Evolutionary conservation across 2,797 vertebrate genomes (phyloP).

Genomic region (Pyrocephalus nanus): DNA sequence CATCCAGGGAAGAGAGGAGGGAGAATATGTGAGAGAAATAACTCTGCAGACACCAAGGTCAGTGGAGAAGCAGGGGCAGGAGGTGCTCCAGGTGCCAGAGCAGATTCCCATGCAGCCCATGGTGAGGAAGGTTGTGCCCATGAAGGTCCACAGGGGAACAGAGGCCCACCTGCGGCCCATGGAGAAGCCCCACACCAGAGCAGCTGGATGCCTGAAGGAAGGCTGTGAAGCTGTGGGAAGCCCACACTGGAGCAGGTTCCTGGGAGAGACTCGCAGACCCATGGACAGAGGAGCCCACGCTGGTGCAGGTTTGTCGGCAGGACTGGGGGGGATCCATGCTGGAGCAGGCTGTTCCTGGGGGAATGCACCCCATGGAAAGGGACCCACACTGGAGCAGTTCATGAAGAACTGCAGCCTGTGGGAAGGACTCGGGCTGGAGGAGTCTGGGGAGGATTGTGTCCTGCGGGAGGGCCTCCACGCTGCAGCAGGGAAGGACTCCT

Average conservation of each 20-base stretch:
- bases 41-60: neutral
- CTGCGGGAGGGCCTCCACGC: neutral
- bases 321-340: neutral
- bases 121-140: neutral
- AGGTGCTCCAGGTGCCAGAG: neutral
- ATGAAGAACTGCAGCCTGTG: rapidly evolving
- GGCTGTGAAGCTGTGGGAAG: neutral
- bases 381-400: neutral
- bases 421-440: neutral
- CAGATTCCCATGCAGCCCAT: neutral
- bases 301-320: neutral
- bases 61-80: neutral
- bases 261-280: neutral
- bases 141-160: neutral
- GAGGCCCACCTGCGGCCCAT: neutral
- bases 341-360: neutral
- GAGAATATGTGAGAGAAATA: neutral
- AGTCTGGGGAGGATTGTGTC: neutral
- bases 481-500: neutral
- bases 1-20: neutral
- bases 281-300: neutral
- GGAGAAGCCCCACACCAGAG: neutral
- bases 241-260: neutral
- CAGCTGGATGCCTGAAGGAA: neutral
- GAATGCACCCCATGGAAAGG: neutral